Conservation (phyloP, 2,888 invertebrate species). For the Agrenia bidenticulata region DNA sequence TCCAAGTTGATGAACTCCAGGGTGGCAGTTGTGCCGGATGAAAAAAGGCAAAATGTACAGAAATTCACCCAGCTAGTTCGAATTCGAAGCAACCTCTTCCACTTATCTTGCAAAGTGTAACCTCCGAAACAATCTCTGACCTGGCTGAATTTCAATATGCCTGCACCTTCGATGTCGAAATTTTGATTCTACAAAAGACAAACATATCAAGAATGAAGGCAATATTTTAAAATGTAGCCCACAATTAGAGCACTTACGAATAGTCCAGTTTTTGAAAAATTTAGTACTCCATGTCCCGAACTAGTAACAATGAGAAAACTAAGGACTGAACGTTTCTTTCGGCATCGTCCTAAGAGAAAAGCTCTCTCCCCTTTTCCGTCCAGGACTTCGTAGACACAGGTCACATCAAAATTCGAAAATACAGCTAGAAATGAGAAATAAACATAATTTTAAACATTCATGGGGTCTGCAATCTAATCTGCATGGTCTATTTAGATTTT, state of each 20-base stretch:
- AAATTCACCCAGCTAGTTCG: conserved; percentile 32
- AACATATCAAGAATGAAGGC: neutral
- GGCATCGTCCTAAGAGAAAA: conserved; percentile 30
- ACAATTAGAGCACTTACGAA: conserved; percentile 28
- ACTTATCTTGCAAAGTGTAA: conserved; percentile 34
- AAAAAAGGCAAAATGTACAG: conserved; percentile 33
- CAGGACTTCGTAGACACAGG: conserved; percentile 37
- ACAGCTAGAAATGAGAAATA: conserved; percentile 1
- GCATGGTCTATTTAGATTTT: neutral
- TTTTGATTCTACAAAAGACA: conserved; percentile 28
- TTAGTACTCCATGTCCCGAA: conserved; percentile 32
- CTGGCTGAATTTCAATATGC: conserved; percentile 37
- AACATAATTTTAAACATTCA: too few species aligned
- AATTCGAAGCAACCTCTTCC: conserved; percentile 33
- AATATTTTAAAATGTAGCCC: neutral
- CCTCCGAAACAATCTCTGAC: conserved; percentile 31
- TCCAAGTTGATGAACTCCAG: conserved; percentile 38
- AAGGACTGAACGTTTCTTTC: conserved; percentile 12
- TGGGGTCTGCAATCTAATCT: neutral
- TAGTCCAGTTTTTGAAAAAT: conserved; percentile 29
- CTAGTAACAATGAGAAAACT: conserved; percentile 22
- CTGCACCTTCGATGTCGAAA: conserved; percentile 40
- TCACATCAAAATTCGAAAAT: conserved; percentile 16
- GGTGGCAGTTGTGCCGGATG: conserved; percentile 11
- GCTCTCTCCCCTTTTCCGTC: conserved; percentile 34